Conservation (phyloP, 1,140 invertebrate species). For the Homalodisca vitripennis region DNA sequence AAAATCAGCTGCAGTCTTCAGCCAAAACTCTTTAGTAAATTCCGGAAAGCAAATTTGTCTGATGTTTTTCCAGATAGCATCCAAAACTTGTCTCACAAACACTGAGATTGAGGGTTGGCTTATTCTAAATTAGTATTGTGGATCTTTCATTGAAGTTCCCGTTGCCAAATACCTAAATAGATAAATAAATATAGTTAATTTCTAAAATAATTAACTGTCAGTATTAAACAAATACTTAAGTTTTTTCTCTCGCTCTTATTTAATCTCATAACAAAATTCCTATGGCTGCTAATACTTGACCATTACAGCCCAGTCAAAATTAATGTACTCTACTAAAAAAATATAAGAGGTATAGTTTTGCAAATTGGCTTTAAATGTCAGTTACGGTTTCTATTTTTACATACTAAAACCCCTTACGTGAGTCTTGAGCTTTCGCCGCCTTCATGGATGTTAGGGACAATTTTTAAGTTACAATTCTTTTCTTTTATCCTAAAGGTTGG, state of each 20-base stretch:
- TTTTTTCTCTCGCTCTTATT: slow-evolving; percentile 3
- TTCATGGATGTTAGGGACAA: neutral
- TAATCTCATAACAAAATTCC: neutral
- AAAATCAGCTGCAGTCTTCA: slow-evolving; percentile 17
- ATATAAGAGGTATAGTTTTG: neutral
- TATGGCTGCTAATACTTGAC: slow-evolving; percentile 1
- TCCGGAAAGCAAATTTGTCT: slow-evolving; percentile 23
- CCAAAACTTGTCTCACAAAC: slow-evolving; percentile 36
- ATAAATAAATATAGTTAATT: neutral
- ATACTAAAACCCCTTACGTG: neutral
- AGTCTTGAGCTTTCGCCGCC: neutral
- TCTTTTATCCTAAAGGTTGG: neutral
- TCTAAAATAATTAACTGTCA: slow-evolving; percentile 40
- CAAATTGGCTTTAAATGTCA: neutral
- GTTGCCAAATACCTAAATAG: slow-evolving; percentile 23
- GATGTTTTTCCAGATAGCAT: slow-evolving; percentile 35
- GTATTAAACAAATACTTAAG: slow-evolving; percentile 15
- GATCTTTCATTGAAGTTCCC: slow-evolving; percentile 24
- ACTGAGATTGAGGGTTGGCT: slow-evolving; percentile 19
- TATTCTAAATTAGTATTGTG: slow-evolving; percentile 34
- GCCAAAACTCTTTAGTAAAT: slow-evolving; percentile 38
- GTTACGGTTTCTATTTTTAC: neutral
- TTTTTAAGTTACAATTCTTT: neutral
- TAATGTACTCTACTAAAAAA: neutral
- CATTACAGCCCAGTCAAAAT: neutral